Evolutionary conservation across 2,113 vertebrate genomes (phyloP).

Genomic region (Xenopus borealis): DNA sequence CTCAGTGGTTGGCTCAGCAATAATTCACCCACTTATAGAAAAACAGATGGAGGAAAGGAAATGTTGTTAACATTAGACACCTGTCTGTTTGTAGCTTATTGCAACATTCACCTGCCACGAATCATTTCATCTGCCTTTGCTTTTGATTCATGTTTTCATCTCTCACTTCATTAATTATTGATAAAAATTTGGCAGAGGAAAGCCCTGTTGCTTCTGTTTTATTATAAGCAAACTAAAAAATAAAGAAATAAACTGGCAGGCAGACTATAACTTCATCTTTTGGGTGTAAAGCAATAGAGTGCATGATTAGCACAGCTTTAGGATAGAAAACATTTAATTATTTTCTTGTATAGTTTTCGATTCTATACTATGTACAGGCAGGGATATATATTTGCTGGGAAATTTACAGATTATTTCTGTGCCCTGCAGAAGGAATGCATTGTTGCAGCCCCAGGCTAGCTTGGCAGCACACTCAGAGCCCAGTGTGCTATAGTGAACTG

Average conservation of each 20-base stretch:
- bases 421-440: no score
- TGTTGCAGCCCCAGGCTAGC: no score
- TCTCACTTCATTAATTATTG: constrained; percentile 21
- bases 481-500: no score
- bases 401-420: no score
- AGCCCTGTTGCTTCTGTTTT: constrained; percentile 1
- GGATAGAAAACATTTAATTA: background rate
- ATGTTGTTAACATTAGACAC: background rate
- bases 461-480: no score
- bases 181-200: constrained; percentile 8
- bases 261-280: background rate
- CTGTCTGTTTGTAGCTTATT: constrained; percentile 1
- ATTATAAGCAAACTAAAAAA: background rate
- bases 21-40: background rate
- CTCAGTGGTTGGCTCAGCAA: no score
- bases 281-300: background rate
- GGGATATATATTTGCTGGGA: no score
- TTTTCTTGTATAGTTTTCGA: background rate
- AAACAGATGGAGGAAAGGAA: background rate
- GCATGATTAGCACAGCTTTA: background rate
- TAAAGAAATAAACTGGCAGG: background rate
- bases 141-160: constrained; percentile 5
- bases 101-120: background rate
- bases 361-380: no score
- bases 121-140: constrained; percentile 8